A percentile compares a stretch with the other conserved stretches of the same genome.
These are phyloP conservation scores for Halocynthia roretzi DNA, from an alignment of 23 tunicate genomes.

Conservation along the genomic window DNA sequence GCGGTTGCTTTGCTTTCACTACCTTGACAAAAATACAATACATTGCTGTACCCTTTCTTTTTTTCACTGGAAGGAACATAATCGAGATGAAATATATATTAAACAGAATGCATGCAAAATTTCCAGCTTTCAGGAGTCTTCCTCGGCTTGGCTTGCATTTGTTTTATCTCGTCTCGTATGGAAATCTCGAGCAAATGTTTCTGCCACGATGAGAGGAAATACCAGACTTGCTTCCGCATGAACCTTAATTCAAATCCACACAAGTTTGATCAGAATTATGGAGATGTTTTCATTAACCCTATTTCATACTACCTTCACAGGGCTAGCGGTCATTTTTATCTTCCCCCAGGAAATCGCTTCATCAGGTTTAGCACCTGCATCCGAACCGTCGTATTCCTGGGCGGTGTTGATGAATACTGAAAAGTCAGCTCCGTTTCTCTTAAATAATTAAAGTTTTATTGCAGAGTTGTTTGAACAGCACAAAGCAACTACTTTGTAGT, in stretches of 20 bases:
- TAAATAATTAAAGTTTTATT: neutral
- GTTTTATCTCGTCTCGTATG: conserved; percentile 7
- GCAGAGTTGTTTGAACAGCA: neutral
- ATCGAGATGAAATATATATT: too few relatives aligned
- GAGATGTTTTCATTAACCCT: neutral
- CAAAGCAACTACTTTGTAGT: neutral
- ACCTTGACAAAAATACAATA: too few relatives aligned
- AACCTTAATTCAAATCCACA: conserved; percentile 25
- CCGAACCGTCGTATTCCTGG: conserved; percentile 94
- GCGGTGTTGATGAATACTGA: conserved; percentile 94
- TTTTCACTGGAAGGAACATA: too few relatives aligned
- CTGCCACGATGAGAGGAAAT: conserved; percentile 82
- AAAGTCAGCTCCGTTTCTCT: conserved; percentile 95
- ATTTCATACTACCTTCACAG: conserved; percentile 54
- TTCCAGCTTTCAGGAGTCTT: too few relatives aligned
- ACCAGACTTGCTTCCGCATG: conserved; percentile 80
- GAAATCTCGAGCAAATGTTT: conserved; percentile 77
- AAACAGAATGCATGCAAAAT: too few relatives aligned
- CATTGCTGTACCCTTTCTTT: too few relatives aligned
- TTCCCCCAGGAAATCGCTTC: conserved; percentile 99
- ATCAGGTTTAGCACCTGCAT: conserved; percentile 92
- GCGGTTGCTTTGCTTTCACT: too few relatives aligned
- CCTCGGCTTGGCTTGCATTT: too few relatives aligned
- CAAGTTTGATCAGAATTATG: neutral
- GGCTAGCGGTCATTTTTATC: conserved; percentile 66